phyloP scores from a whole-genome alignment of 2,797 vertebrate species.

The Ceryle rudis region DNA sequence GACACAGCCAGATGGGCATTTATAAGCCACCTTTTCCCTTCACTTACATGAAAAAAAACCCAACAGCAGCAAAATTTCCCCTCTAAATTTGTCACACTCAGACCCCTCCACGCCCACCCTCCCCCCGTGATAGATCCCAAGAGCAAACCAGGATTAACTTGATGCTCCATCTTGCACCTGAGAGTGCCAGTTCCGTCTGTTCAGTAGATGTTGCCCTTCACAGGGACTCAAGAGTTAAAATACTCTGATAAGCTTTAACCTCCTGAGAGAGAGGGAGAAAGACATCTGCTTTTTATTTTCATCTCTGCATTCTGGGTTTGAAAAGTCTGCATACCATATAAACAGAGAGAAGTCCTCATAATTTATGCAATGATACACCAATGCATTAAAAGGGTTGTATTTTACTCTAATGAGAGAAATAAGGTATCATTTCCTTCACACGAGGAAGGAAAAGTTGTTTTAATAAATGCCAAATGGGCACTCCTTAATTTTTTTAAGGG shows the following conservation, averaged over 20 bases:
- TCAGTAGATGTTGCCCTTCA: not conserved
- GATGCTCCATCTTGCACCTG: not conserved
- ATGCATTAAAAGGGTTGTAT: conserved; percentile 73
- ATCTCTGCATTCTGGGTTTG: conserved; percentile 64
- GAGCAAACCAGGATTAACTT: not conserved
- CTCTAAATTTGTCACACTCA: not conserved
- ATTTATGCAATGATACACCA: conserved; percentile 79
- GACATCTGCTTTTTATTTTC: conserved; percentile 86
- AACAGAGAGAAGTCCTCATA: conserved; percentile 77
- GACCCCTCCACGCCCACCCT: not conserved
- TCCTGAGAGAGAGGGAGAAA: conserved; percentile 41
- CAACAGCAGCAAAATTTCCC: not conserved
- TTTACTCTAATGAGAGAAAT: conserved; percentile 81
- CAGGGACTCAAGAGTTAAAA: conserved; percentile 68
- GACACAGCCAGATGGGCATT: rapidly evolving
- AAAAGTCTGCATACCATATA: conserved; percentile 77
- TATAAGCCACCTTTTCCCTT: not conserved
- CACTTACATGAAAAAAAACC: not conserved
- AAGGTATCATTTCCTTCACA: conserved; percentile 74
- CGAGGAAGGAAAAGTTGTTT: conserved; percentile 47
- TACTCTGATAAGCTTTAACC: conserved; percentile 37
- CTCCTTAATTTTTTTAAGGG: conserved; percentile 42
- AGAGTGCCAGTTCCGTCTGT: not conserved
- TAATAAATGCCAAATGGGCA: conserved; percentile 79
- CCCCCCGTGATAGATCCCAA: not conserved